Evolutionary conservation across 2,797 vertebrate genomes (phyloP).

Genomic region (Lepus oiostolus): DNA sequence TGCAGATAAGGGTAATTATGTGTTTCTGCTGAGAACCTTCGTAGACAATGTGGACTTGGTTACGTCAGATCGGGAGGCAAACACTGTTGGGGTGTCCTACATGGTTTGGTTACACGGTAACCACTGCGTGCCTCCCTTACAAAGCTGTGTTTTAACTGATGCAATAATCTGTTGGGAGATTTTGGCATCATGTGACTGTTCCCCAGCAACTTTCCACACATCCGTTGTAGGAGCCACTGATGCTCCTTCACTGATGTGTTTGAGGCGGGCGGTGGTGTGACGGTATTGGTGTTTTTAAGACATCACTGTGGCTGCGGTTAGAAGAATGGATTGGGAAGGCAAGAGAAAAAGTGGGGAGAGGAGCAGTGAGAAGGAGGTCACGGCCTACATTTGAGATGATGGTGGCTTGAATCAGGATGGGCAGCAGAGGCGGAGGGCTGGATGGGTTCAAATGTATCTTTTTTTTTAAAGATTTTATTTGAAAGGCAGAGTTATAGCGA

Average conservation of each 20-base stretch:
- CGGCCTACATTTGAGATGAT: background rate
- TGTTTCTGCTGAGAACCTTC: background rate
- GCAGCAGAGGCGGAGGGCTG: background rate
- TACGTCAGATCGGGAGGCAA: background rate
- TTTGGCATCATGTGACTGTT: background rate
- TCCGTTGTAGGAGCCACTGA: background rate
- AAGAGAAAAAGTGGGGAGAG: background rate
- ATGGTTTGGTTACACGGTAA: background rate
- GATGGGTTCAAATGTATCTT: too few species aligned
- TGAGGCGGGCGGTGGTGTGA: background rate
- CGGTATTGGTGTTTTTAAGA: background rate
- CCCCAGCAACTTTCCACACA: background rate
- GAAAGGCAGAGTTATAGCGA: too few species aligned
- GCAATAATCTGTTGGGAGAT: background rate
- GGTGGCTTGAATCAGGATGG: background rate
- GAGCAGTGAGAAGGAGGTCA: background rate
- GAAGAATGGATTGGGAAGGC: background rate
- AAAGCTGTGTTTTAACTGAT: conserved; percentile 31
- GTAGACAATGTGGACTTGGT: background rate
- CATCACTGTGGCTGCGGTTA: background rate
- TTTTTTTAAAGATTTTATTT: too few species aligned
- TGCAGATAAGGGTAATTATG: background rate
- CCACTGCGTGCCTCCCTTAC: background rate
- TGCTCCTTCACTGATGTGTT: background rate
- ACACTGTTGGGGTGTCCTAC: background rate